These are phyloP conservation scores for Symphodus melops DNA, from an alignment of 2,113 vertebrate genomes.

Conservation along the genomic window DNA sequence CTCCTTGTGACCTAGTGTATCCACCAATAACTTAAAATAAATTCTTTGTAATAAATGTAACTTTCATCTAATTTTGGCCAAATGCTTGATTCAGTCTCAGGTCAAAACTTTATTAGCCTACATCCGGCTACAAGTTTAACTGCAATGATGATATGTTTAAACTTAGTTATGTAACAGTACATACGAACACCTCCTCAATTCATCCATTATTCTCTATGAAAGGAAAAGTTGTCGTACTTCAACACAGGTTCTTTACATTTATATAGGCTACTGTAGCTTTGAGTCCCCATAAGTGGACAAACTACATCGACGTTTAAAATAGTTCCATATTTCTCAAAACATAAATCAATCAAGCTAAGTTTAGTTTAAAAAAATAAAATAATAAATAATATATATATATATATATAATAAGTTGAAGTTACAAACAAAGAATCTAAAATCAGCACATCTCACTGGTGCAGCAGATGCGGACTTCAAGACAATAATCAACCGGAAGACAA, in stretches of 20 bases:
- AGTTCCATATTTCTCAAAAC: conserved; percentile 13
- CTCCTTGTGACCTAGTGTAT: not conserved
- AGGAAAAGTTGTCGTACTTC: not conserved
- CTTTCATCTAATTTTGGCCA: not conserved
- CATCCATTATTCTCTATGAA: not conserved
- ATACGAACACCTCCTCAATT: not conserved
- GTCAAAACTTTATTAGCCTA: not conserved
- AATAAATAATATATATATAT: too few species aligned
- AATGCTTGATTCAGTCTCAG: not conserved
- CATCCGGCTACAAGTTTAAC: not conserved
- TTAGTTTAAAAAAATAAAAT: conserved; percentile 36
- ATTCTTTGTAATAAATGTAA: not conserved
- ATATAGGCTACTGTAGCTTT: not conserved
- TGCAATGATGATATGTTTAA: conserved; percentile 4
- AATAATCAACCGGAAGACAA: not conserved
- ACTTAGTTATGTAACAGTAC: not conserved
- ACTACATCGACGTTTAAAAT: conserved; percentile 3
- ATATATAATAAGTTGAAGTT: too few species aligned
- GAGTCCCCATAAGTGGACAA: not conserved
- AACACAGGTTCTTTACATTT: not conserved
- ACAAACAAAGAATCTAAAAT: conserved; percentile 8
- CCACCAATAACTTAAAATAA: not conserved
- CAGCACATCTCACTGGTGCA: conserved; percentile 5
- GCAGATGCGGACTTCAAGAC: conserved; percentile 8
- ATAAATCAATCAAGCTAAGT: conserved; percentile 14